A percentile compares a stretch with the other conserved stretches of the same genome.
Evolutionary conservation across 1,140 invertebrate genomes (phyloP).

Genomic region (Pseudomyrmex flavicornis): DNA sequence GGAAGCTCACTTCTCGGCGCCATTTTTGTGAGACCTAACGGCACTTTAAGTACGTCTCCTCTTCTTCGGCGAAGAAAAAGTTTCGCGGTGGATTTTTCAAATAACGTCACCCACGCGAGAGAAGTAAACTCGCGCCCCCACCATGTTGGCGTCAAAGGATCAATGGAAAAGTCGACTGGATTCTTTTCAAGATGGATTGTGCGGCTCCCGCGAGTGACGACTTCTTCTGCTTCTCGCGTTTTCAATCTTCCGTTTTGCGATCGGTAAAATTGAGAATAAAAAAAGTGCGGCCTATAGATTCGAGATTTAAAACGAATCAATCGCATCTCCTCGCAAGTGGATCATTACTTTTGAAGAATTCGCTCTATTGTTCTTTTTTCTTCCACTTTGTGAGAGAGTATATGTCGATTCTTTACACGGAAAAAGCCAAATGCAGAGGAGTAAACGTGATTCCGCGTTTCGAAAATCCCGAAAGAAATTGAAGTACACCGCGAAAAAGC

Average conservation of each 20-base stretch:
- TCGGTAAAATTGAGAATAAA: constrained; percentile 35
- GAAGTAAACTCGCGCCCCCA: constrained; percentile 43
- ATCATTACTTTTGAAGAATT: not conserved
- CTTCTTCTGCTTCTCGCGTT: constrained; percentile 48
- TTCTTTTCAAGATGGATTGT: constrained; percentile 42
- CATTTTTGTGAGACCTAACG: constrained; percentile 73
- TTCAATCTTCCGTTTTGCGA: constrained; percentile 31
- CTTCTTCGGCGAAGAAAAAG: constrained; percentile 62
- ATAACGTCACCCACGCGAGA: constrained; percentile 67
- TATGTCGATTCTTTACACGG: too few species aligned
- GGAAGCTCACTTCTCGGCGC: constrained; percentile 55
- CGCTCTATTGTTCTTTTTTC: too few species aligned
- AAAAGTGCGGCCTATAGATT: not conserved
- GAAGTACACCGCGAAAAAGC: not conserved
- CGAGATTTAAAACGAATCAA: not conserved
- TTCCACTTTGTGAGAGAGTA: too few species aligned
- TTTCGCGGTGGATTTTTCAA: constrained; percentile 72
- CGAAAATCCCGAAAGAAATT: not conserved
- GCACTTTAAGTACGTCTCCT: constrained; percentile 73
- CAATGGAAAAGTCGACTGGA: constrained; percentile 46
- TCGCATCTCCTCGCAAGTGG: not conserved
- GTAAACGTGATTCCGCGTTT: too few species aligned
- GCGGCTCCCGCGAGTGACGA: constrained; percentile 44
- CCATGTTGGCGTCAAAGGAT: constrained; percentile 45
- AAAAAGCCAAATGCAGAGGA: too few species aligned